Percentiles rank a stretch among this genome's conserved stretches.
These are phyloP conservation scores for Pteropus alecto DNA, from an alignment of 2,113 vertebrate genomes.

Conservation along the genomic window DNA sequence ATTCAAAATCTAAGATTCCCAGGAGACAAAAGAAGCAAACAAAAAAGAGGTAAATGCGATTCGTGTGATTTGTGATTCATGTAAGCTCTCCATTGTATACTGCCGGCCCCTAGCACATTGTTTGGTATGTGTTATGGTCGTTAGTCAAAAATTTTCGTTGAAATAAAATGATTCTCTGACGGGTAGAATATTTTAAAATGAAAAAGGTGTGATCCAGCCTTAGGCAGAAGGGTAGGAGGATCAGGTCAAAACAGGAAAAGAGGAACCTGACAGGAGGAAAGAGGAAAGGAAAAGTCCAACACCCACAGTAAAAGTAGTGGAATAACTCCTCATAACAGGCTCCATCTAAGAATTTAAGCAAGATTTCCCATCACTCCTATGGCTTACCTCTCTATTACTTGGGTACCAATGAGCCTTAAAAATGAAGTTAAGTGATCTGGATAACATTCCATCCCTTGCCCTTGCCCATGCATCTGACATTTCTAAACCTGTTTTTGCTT, in stretches of 20 bases:
- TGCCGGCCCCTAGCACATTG: neutral
- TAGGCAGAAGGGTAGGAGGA: neutral
- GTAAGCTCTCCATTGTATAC: neutral
- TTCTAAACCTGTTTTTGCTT: neutral
- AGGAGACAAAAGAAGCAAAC: neutral
- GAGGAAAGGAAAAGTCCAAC: neutral
- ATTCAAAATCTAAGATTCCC: neutral
- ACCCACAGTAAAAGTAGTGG: neutral
- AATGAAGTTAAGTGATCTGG: neutral
- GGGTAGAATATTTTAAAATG: neutral
- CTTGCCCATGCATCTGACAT: neutral
- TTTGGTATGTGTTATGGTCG: neutral
- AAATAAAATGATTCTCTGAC: neutral
- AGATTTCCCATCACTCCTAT: neutral
- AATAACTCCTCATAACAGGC: neutral
- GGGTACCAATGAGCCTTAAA: neutral
- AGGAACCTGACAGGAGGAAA: neutral
- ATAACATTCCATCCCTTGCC: neutral
- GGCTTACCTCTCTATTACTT: neutral
- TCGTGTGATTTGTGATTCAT: neutral
- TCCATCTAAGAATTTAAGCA: neutral
- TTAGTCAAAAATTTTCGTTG: neutral
- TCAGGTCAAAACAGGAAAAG: neutral
- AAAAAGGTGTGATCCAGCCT: neutral
- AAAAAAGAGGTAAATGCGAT: neutral